Conservation (phyloP, 2,797 vertebrate genomes). For the Euthynnus affinis region DNA sequence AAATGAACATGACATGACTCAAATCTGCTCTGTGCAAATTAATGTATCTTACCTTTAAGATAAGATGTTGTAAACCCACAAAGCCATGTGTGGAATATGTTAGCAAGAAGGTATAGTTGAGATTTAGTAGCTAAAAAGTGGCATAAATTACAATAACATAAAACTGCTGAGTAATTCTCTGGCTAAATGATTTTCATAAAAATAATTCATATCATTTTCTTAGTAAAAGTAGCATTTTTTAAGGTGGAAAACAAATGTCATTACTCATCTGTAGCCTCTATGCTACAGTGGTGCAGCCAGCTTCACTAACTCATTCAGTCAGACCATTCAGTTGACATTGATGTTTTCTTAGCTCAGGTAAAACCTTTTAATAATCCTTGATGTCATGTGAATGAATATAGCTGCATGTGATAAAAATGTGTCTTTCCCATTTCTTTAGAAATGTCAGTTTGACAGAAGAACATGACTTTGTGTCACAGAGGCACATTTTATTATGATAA, state of each 20-base stretch:
- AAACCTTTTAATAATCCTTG: no score
- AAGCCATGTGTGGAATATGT: conserved; percentile 71
- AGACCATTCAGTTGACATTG: conserved; percentile 9
- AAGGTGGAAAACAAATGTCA: conserved; percentile 64
- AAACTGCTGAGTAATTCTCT: conserved; percentile 67
- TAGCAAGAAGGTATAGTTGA: conserved; percentile 66
- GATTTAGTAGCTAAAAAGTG: conserved; percentile 74
- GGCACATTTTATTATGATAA: conserved; percentile 1
- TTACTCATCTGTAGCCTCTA: conserved; percentile 61
- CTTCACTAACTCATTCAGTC: conserved; percentile 15
- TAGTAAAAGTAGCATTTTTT: conserved; percentile 68
- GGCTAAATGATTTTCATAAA: conserved; percentile 74
- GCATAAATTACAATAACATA: conserved; percentile 78
- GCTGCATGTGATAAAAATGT: neutral
- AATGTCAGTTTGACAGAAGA: conserved; percentile 11
- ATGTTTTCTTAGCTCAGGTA: neutral
- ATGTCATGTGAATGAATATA: neutral
- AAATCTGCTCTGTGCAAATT: conserved; percentile 85
- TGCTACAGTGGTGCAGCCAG: conserved; percentile 12
- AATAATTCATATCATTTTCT: conserved; percentile 65
- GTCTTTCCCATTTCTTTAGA: neutral
- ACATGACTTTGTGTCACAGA: neutral
- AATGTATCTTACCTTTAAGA: conserved; percentile 87
- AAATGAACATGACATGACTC: conserved; percentile 85
- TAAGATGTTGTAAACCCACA: conserved; percentile 66